Base-by-base conservation (phyloP, 2,797 vertebrate species). In the Chiroxiphia lanceolata region DNA sequence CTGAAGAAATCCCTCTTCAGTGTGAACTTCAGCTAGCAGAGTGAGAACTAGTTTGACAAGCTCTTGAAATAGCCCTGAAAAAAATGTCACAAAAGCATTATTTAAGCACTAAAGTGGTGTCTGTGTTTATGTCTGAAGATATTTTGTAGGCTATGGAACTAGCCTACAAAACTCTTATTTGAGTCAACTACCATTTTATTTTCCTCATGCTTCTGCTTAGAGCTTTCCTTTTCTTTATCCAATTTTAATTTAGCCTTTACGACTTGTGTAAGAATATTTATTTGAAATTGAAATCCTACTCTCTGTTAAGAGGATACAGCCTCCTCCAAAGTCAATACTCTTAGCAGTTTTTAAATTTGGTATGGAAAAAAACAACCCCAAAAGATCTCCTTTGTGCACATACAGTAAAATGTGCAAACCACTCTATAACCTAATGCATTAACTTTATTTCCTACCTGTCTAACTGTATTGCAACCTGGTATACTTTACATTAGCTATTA, bases 401-500 rank as follows among this genome's bases (percentile, higher is more conserved):
- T 50, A 33, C 25, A 77, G 83, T 75, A 77, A 92, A 91, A 94
- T 8, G 33, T 48, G 36, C 74, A 70, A 93, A 47, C 2, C 38
- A 26, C 16, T 83, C 77, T 79, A 23, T 64, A 94, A 87, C 36
- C 91, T 90, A 82, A 77, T 71, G 80, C 71, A 77, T 78, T 89
- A 95, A 94, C 69, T 96, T 90, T 75, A 89, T 94, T 96, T 94
- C 63, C 74, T 90, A 95, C 93, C 87, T 96, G 68, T 83, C 85
- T 82, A 70, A 85, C 89, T 95, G 71, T 67, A 79, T 25, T 89
- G 81, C 4, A 6, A 92, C 67, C 84, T 85, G 91, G 92, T 95
- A 70, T 81, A 89, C 89, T 96, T 96, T 96, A 93, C 64, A 68
- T 95, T 96, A 94, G 79, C 95, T 96, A 95, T 96, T 95, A 94